phyloP scores from a whole-genome alignment of 2,888 invertebrate genomes.

The Heliconius cydno region DNA sequence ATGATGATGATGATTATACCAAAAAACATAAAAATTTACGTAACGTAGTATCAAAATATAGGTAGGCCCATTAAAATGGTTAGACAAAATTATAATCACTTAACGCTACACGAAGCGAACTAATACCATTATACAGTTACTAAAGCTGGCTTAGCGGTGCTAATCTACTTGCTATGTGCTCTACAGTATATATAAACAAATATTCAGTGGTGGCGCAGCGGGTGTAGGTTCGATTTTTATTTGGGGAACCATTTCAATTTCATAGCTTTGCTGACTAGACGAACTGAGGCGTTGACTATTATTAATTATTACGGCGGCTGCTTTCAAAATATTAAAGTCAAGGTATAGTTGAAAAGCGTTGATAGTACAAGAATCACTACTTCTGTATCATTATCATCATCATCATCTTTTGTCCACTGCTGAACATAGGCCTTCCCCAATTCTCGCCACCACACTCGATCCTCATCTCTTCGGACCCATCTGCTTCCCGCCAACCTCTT shows the following conservation, averaged over 20 bases:
- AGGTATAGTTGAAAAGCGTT: too few species aligned
- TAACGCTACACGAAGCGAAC: slow-evolving; percentile 26
- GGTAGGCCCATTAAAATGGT: background rate
- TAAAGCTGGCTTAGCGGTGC: slow-evolving; percentile 21
- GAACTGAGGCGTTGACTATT: background rate
- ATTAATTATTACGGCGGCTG: too few species aligned
- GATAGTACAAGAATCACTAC: too few species aligned
- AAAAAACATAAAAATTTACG: background rate
- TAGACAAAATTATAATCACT: slow-evolving; percentile 17
- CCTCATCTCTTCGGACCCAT: too few species aligned
- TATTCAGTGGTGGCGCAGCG: too few species aligned
- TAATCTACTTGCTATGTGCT: slow-evolving; percentile 18
- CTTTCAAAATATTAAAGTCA: too few species aligned
- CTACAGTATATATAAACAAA: background rate
- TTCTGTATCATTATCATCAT: too few species aligned
- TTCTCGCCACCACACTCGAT: too few species aligned
- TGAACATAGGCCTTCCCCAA: too few species aligned
- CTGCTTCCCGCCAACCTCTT: too few species aligned
- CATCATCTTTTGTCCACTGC: too few species aligned
- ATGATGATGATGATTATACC: too few species aligned
- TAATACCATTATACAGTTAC: slow-evolving; percentile 33
- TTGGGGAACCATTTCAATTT: background rate
- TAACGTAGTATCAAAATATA: background rate
- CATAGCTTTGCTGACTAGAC: background rate
- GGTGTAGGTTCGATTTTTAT: background rate